Conservation (phyloP, 37 sponge, comb jelly and placozoan species). For the Oscarella lobularis region DNA sequence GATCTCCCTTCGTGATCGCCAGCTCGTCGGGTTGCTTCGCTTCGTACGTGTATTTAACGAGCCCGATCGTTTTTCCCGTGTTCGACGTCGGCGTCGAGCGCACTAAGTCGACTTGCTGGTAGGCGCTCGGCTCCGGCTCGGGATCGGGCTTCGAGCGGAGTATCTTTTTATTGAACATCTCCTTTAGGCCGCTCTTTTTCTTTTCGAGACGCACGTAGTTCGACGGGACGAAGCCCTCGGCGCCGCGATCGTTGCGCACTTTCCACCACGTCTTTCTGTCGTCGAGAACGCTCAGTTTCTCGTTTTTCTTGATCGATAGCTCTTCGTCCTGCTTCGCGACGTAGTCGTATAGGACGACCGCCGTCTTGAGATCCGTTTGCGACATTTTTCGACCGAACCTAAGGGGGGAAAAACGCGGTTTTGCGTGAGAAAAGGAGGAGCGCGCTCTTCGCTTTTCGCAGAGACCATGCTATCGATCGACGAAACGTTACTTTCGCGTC, state of each 20-base stretch:
- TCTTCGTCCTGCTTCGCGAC: conserved; percentile 61
- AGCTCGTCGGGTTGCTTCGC: conserved; percentile 71
- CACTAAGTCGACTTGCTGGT: conserved; percentile 57
- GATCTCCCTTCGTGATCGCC: conserved; percentile 64
- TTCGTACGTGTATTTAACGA: conserved; percentile 57
- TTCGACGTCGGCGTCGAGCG: conserved; percentile 3
- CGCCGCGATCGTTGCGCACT: conserved; percentile 50
- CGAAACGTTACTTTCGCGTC: too few relatives aligned
- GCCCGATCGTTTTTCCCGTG: conserved; percentile 39
- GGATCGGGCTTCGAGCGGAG: conserved; percentile 10
- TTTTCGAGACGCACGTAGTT: conserved; percentile 31
- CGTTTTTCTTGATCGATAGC: conserved; percentile 58
- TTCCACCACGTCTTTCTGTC: conserved; percentile 54
- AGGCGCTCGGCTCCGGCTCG: conserved; percentile 25
- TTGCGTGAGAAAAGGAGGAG: too few relatives aligned
- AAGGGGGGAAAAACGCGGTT: too few relatives aligned
- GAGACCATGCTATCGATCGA: too few relatives aligned
- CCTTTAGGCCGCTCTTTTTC: conserved; percentile 8
- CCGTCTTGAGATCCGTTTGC: conserved; percentile 16
- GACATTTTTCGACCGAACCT: too few relatives aligned
- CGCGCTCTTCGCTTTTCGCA: too few relatives aligned
- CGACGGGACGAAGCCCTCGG: conserved; percentile 56
- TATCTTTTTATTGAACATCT: conserved; percentile 9
- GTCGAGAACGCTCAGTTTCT: conserved; percentile 44
- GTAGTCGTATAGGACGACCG: conserved; percentile 54